These are phyloP conservation scores for Aphidoletes aphidimyza DNA, from an alignment of 2,888 invertebrate genomes.

Conservation along the genomic window DNA sequence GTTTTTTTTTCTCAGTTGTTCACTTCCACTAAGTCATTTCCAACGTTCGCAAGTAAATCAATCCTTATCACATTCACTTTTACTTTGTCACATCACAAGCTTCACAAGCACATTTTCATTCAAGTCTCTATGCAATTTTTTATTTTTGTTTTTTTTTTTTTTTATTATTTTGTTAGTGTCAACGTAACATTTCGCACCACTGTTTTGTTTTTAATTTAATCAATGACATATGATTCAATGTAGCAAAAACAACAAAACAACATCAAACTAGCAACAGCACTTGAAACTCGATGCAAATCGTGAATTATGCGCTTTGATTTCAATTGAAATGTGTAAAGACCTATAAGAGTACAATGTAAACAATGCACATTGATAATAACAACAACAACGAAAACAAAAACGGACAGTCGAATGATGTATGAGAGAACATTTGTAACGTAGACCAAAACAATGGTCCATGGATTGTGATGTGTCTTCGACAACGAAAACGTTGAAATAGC, in stretches of 20 bases:
- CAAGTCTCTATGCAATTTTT: not conserved
- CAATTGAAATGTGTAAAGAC: not conserved
- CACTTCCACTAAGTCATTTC: not conserved
- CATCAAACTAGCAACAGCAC: not conserved
- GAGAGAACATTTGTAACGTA: too few species aligned
- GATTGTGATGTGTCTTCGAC: too few species aligned
- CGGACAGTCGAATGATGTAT: not conserved
- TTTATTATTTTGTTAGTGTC: not conserved
- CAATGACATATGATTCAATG: not conserved
- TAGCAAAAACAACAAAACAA: not conserved
- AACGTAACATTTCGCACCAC: not conserved
- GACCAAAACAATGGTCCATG: constrained; percentile 3
- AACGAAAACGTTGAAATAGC: not conserved
- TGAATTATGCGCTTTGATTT: constrained; percentile 1
- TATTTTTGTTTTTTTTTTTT: not conserved
- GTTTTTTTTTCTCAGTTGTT: too few species aligned
- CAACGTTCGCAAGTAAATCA: not conserved
- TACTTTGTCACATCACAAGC: not conserved
- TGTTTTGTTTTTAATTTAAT: not conserved
- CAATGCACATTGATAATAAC: not conserved
- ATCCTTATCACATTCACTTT: constrained; percentile 9
- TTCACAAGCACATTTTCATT: not conserved
- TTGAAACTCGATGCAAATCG: not conserved
- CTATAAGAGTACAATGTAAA: not conserved
- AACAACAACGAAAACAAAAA: not conserved